Percentiles rank a stretch among this genome's conserved stretches.
Conservation (phyloP, 2,797 vertebrate genomes). For the Galago senegalensis region DNA sequence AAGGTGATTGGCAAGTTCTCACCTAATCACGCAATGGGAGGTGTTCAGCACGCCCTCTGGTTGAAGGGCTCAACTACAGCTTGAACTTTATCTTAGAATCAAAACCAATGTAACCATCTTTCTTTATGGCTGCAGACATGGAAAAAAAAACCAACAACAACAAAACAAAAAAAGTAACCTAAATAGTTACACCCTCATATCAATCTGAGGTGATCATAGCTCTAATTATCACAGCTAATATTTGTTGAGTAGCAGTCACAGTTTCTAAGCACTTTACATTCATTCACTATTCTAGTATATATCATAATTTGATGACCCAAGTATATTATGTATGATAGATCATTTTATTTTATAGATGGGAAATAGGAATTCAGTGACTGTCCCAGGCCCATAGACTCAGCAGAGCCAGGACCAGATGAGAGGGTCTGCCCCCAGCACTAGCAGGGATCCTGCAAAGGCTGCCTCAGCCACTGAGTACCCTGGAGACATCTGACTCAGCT, state of each 20-base stretch:
- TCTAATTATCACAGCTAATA: background rate
- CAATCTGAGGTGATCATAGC: background rate
- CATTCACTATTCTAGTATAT: conserved; percentile 29
- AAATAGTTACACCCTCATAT: too few relatives aligned
- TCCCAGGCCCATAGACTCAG: conserved; percentile 4
- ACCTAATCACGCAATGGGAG: too few relatives aligned
- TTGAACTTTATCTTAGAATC: too few relatives aligned
- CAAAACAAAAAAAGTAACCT: too few relatives aligned
- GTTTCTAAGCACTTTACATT: conserved; percentile 7
- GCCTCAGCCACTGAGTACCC: background rate
- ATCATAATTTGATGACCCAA: conserved; percentile 21
- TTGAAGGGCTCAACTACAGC: too few relatives aligned
- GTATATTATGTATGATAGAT: conserved; percentile 4
- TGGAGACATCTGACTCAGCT: conserved; percentile 27
- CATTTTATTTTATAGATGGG: conserved; percentile 47
- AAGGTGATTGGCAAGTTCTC: too few relatives aligned
- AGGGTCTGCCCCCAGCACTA: background rate
- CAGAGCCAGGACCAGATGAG: background rate
- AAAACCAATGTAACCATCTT: too few relatives aligned
- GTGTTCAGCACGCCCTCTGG: too few relatives aligned
- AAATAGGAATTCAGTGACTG: conserved; percentile 26
- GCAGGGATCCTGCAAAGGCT: background rate
- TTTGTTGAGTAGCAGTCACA: background rate
- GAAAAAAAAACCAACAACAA: too few relatives aligned
- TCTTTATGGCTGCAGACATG: too few relatives aligned